A percentile compares a stretch with the other conserved stretches of the same genome.
Conservation (phyloP, 2,113 vertebrate species). For the Sialia sialis region DNA sequence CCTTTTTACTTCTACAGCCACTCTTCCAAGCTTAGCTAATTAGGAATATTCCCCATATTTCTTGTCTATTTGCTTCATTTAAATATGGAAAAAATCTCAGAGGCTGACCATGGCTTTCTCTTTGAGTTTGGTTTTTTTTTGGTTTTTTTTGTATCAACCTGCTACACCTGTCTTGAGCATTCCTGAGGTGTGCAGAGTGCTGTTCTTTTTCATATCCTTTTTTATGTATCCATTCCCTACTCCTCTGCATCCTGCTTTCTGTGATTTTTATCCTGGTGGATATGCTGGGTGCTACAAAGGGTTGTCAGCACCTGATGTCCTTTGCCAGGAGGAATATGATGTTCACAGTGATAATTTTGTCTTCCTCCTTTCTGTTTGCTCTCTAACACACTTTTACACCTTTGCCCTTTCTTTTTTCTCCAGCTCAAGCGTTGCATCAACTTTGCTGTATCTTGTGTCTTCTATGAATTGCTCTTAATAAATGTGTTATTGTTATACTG, state of each 20-base stretch:
- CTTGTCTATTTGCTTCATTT: neutral
- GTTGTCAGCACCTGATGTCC: neutral
- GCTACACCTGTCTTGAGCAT: neutral
- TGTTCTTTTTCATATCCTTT: neutral
- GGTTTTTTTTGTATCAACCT: neutral
- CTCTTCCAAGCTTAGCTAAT: neutral
- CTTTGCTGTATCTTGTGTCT: neutral
- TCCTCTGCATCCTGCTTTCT: neutral
- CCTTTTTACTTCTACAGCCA: neutral
- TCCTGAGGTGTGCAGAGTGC: neutral
- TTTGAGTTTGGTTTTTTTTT: neutral
- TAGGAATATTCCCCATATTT: neutral
- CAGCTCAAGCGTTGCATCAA: neutral
- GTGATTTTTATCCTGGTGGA: neutral
- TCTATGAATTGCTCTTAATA: neutral
- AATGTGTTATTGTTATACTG: neutral
- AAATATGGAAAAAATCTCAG: neutral
- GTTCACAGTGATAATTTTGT: neutral
- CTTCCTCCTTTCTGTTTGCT: neutral
- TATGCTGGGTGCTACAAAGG: accelerated
- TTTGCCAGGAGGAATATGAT: neutral
- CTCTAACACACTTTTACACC: neutral
- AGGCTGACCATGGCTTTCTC: neutral
- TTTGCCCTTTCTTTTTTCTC: neutral
- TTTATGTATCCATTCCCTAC: neutral